Conservation (phyloP, 2,888 invertebrate genomes). For the Pollenia griseotomentosa region DNA sequence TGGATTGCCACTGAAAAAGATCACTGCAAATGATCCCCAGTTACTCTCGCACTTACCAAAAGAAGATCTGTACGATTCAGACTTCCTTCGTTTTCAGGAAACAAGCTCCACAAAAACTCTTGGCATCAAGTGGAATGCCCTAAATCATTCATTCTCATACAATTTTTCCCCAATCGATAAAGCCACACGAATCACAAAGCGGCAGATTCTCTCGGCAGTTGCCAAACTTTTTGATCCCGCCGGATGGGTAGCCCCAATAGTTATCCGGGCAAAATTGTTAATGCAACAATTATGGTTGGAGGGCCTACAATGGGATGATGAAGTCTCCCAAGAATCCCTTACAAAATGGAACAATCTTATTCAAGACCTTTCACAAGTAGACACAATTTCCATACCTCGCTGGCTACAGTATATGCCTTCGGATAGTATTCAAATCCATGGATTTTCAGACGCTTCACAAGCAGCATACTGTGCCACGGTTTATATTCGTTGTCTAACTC, state of each 20-base stretch:
- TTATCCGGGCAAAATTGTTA: not conserved
- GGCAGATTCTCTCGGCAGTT: constrained; percentile 11
- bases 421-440: too few species aligned
- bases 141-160: not conserved
- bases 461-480: too few species aligned
- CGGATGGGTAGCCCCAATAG: too few species aligned
- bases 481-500: too few species aligned
- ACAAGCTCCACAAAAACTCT: constrained; percentile 10
- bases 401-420: not conserved
- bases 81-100: not conserved
- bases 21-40: not conserved
- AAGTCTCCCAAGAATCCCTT: too few species aligned
- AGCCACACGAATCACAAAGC: not conserved
- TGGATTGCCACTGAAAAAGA: not conserved
- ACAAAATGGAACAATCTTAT: too few species aligned
- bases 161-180: not conserved
- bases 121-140: constrained; percentile 40
- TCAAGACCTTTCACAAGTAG: too few species aligned
- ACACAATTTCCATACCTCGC: not conserved
- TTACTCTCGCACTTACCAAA: not conserved
- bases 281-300: not conserved
- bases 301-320: too few species aligned
- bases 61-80: constrained; percentile 12
- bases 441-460: too few species aligned
- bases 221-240: too few species aligned